Evolutionary conservation across 2,113 vertebrate species (phyloP).

Genomic region (Brachyhypopomus gauderio): DNA sequence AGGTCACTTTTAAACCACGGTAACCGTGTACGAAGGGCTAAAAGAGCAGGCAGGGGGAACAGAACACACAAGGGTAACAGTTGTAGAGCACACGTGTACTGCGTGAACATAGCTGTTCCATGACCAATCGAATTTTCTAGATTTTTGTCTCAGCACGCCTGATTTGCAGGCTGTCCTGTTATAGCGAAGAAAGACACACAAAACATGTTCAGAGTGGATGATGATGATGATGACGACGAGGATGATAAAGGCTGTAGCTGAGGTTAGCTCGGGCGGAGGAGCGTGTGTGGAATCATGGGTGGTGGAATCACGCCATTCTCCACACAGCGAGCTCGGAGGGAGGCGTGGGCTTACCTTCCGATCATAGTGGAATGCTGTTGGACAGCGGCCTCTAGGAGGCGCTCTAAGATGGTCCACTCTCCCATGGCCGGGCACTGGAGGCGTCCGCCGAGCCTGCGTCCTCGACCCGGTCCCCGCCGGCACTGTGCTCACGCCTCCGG

Average conservation of each 20-base stretch:
- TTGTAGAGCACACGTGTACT: not conserved
- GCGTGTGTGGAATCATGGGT: not conserved
- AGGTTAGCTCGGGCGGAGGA: too few species aligned
- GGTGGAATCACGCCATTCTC: too few species aligned
- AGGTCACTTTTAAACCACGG: slow-evolving; percentile 25
- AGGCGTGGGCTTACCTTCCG: slow-evolving; percentile 84
- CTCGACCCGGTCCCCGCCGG: too few species aligned
- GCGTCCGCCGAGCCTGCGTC: slow-evolving; percentile 64
- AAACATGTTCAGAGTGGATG: too few species aligned
- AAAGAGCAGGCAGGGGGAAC: not conserved
- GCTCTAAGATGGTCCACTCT: slow-evolving; percentile 99
- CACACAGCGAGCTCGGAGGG: not conserved
- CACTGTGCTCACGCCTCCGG: too few species aligned
- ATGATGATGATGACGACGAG: too few species aligned
- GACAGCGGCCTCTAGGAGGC: slow-evolving; percentile 96
- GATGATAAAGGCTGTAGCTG: too few species aligned
- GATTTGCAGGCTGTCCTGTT: too few species aligned
- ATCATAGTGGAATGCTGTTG: slow-evolving; percentile 99
- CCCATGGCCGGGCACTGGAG: slow-evolving; percentile 82
- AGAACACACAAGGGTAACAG: not conserved
- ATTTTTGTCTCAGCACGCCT: too few species aligned
- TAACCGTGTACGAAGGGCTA: not conserved
- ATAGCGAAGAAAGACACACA: too few species aligned
- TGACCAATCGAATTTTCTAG: not conserved
- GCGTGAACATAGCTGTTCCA: not conserved